Conservation (phyloP, 2,888 invertebrate genomes). For the Pediacus dermestoides region DNA sequence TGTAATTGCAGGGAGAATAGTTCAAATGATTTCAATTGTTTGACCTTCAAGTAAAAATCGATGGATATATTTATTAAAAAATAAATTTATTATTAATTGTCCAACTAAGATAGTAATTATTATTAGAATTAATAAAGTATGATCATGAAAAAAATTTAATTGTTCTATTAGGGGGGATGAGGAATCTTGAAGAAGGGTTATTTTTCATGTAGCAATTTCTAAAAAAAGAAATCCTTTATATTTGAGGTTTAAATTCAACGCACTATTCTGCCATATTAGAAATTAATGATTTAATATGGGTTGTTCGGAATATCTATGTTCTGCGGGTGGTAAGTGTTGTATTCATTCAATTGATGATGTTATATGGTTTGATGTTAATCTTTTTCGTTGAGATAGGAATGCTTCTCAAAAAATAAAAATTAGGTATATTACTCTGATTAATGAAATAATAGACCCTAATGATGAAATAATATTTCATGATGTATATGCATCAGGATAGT, state of each 20-base stretch:
- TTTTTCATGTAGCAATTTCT: constrained; percentile 60
- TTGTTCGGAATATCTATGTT: constrained; percentile 60
- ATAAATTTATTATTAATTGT: constrained; percentile 56
- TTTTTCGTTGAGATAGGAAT: constrained; percentile 54
- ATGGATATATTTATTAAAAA: constrained; percentile 58
- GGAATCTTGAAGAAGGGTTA: constrained; percentile 58
- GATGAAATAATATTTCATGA: constrained; percentile 66
- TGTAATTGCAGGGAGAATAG: constrained; percentile 58
- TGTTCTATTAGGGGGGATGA: constrained; percentile 64
- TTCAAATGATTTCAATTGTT: constrained; percentile 65
- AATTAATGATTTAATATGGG: constrained; percentile 57
- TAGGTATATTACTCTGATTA: constrained; percentile 58
- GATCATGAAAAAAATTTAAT: constrained; percentile 63
- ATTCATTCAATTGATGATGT: constrained; percentile 61
- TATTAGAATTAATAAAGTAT: constrained; percentile 58
- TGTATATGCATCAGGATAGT: constrained; percentile 61
- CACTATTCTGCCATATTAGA: constrained; percentile 62
- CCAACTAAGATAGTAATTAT: constrained; percentile 60
- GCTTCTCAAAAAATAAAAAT: constrained; percentile 63
- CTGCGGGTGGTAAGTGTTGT: constrained; percentile 56
- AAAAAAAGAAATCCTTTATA: constrained; percentile 62
- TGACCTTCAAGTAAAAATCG: constrained; percentile 58
- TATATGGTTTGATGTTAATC: constrained; percentile 53
- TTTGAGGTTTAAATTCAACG: constrained; percentile 66
- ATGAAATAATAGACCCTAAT: constrained; percentile 62